phyloP scores from a whole-genome alignment of 2,888 invertebrate species.

The Pocota personata region DNA sequence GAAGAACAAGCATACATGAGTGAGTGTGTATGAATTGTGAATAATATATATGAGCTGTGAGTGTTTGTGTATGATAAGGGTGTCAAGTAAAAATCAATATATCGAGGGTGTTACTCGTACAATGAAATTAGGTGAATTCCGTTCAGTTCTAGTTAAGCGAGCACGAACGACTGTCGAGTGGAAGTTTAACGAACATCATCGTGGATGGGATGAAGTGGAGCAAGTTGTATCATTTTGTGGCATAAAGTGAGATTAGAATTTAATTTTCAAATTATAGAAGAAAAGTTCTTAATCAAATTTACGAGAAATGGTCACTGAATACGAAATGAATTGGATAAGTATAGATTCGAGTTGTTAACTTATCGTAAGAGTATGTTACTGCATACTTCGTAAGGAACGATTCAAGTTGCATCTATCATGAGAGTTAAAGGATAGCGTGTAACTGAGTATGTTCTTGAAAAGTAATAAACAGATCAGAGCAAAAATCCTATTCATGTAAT shows the following conservation, averaged over 20 bases:
- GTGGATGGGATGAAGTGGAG: neutral
- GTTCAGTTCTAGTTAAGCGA: neutral
- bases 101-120: slow-evolving; percentile 4
- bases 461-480: neutral
- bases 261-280: neutral
- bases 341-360: neutral
- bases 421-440: neutral
- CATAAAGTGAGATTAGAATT: neutral
- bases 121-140: slow-evolving; percentile 51
- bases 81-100: slow-evolving; percentile 39
- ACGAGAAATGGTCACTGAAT: neutral
- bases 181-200: neutral
- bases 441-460: neutral
- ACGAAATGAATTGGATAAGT: neutral
- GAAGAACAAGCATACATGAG: neutral
- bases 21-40: neutral
- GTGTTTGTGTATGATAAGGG: neutral
- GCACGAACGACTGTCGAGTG: neutral
- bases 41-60: neutral
- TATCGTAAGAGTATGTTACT: no score
- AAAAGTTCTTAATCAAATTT: neutral
- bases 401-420: neutral
- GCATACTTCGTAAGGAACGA: neutral
- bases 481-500: no score
- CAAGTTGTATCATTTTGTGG: neutral